Evolutionary conservation across 2,113 vertebrate genomes (phyloP), one percentile per base, ranked within the genome.

Genomic region (Centrocercus urophasianus): DNA sequence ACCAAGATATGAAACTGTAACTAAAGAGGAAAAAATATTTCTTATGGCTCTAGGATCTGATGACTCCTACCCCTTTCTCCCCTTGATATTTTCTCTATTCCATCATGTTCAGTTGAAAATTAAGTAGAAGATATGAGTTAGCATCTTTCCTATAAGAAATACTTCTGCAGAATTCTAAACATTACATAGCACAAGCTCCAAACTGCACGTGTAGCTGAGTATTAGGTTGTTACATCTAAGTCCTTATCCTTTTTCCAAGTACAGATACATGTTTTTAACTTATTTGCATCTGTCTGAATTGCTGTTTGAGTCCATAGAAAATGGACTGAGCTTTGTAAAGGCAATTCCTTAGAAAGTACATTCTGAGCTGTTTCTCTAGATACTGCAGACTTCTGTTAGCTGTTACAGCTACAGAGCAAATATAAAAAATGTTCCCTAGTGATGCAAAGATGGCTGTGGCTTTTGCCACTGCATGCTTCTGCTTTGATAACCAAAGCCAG

Each of bases 261-360:
- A 57, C 28, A 73, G 47, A 89, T 27, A 76, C 40, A 76, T 48
- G 63, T 65, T 57, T 85, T 93, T 76, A 91, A 89, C 45, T 19
- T 69, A 48, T 70, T 93, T 82, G 86, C 81, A 87, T 85, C 61
- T 72, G 10, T 32, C 66, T 82, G 70, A 71, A 81, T 86, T 76
- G 47, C 24, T 6, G 32, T 83, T 69, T 61, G 43, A 85, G 54
- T 45, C 74, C 36, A 48, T 1, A 82, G 75, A 79, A 87, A 79
- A 80, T 25, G 36, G 77, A 38, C 8, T 52, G 54, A 76, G 36
- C 60, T 91, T 90, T 74, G 47, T 90, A 76, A 45, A 38, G 27
- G 50, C 3, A 2, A 42, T 64, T 93, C 42, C 38, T 54, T 54
- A 54, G 8, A 54, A 54, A 54, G 10, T 16, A 54, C 10, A 27